Evolutionary conservation across 1,140 invertebrate species (phyloP), one percentile per base, ranked within the genome.

Genomic region (Vanessa tameamea): DNA sequence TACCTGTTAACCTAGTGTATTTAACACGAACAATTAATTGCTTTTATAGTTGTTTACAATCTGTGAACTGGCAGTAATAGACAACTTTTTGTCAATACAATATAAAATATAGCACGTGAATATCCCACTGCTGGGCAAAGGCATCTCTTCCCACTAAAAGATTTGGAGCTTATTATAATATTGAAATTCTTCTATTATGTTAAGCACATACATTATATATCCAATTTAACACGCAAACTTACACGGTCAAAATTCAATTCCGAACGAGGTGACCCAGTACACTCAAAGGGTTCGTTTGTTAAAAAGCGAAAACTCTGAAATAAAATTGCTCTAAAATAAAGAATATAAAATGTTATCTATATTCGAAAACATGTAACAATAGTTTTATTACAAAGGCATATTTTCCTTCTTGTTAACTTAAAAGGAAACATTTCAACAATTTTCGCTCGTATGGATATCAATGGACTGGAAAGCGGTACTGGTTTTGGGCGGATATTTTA

Each of bases 371-470:
- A 51, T 2, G 13, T 15, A 26, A 23, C 5, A 26, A 16, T 57
- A 26, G 55, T 57, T 57, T 57, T 26, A 57, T 16, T 57, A 26
- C 55, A 57, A 57, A 23, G 23, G 12, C 23, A 57, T 23, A 57
- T 57, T 57, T 26, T 12, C 55, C 55, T 51, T 51, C 47, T 67
- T 48, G 50, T 53, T 37, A 67, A 53, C 20, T 37, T 37, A 67
- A 67, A 67, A 67, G 50, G 50, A 31, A 67, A 53, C 65, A 57
- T 26, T 57, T 16, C 47, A 31, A 53, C 64, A 51, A 37, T 66
- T 37, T 66, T 53, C 64, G 64, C 47, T 50, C n/a, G 23, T 37
- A 50, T 66, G 64, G 48, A 51, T 66, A 66, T 66, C 64, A 66
- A 66, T 66, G 64, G 48, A 16, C 16, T 53, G 65, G 64, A 65